Evolutionary conservation across 1,140 invertebrate genomes (phyloP).

Genomic region (Metopolophium dirhodum): DNA sequence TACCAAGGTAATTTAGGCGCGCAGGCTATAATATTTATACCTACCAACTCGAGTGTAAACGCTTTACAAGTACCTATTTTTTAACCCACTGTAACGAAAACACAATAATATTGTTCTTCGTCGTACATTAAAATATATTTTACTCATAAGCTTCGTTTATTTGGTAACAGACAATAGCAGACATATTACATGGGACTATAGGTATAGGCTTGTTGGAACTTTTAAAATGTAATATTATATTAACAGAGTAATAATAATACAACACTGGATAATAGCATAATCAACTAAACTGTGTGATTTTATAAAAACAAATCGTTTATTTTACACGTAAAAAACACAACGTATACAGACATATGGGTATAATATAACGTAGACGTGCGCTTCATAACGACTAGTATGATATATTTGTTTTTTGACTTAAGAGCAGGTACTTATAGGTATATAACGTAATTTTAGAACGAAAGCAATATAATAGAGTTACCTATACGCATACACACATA

Average conservation of each 20-base stretch:
- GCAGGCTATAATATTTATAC: neutral
- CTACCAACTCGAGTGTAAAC: neutral
- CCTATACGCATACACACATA: neutral
- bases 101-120: neutral
- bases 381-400: neutral
- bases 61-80: neutral
- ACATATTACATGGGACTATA: neutral
- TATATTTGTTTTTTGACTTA: neutral
- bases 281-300: neutral
- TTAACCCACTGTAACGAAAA: neutral
- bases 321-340: slow-evolving; percentile 15
- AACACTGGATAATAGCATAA: neutral
- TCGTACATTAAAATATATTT: neutral
- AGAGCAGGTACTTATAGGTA: neutral
- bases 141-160: neutral
- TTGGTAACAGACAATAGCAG: neutral
- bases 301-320: slow-evolving; percentile 31
- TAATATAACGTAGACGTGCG: neutral
- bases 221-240: neutral
- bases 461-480: neutral
- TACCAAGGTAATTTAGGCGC: neutral
- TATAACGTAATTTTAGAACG: neutral
- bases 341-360: neutral
- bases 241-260: neutral
- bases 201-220: neutral